Conservation (phyloP, 2,888 invertebrate species). For the Mythimna pallens region DNA sequence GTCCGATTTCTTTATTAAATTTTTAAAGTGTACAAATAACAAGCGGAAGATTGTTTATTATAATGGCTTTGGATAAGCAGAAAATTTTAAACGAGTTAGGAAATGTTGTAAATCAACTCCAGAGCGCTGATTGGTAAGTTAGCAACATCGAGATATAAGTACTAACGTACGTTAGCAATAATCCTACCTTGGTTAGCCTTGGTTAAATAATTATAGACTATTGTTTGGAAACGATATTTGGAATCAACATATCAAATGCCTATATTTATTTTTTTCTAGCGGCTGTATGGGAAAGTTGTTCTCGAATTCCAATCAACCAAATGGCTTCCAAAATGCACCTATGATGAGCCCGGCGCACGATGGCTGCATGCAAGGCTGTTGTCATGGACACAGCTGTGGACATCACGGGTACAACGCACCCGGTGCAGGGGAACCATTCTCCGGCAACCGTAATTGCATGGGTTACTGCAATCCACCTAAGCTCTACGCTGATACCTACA, state of each 20-base stretch:
- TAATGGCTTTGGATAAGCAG: conserved; percentile 85
- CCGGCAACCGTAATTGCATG: conserved; percentile 65
- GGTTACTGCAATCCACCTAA: conserved; percentile 80
- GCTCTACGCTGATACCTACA: conserved; percentile 83
- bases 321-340: conserved; percentile 42
- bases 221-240: background rate
- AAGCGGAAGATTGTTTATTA: conserved; percentile 29
- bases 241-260: background rate
- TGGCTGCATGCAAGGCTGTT: conserved; percentile 71
- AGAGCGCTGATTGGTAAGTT: conserved; percentile 86
- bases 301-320: conserved; percentile 68
- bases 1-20: conserved; percentile 45
- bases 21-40: conserved; percentile 49
- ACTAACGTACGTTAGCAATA: conserved; percentile 73
- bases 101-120: conserved; percentile 85
- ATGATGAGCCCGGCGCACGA: conserved; percentile 67
- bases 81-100: conserved; percentile 85
- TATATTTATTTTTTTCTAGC: conserved; percentile 66
- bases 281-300: conserved; percentile 88
- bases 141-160: too few species aligned
- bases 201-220: too few species aligned
- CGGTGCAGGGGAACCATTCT: conserved; percentile 72
- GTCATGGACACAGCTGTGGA: conserved; percentile 70
- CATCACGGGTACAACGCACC: conserved; percentile 63
- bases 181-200: background rate